A percentile compares a stretch with the other conserved stretches of the same genome.
Evolutionary conservation across 2,888 invertebrate genomes (phyloP).

Genomic region (Apodemia mormo): DNA sequence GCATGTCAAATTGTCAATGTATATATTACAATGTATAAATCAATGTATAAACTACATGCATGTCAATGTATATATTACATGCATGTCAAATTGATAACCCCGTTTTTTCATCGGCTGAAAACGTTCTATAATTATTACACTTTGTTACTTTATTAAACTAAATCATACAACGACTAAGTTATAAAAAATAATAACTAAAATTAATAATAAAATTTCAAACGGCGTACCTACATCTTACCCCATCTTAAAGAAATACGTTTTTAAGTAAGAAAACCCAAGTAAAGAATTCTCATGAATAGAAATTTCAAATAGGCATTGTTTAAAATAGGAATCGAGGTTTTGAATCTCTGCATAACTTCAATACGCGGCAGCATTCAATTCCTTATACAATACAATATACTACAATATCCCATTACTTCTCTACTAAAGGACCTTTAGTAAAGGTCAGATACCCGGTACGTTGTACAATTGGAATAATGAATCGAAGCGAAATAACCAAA

Average conservation of each 20-base stretch:
- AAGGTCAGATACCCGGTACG: slow-evolving; percentile 29
- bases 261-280: not conserved
- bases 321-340: slow-evolving; percentile 29
- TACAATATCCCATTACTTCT: slow-evolving; percentile 31
- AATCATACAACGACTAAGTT: no score
- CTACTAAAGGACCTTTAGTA: slow-evolving; percentile 28
- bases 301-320: slow-evolving; percentile 32
- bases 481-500: slow-evolving; percentile 17
- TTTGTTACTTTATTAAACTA: no score
- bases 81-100: no score
- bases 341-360: slow-evolving; percentile 28
- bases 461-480: slow-evolving; percentile 21
- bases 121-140: no score
- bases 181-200: no score
- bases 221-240: not conserved
- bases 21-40: no score
- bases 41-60: no score
- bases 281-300: slow-evolving; percentile 24
- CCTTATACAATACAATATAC: slow-evolving; percentile 25
- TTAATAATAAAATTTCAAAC: not conserved
- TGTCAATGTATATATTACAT: no score
- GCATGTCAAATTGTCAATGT: no score
- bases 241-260: not conserved
- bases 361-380: slow-evolving; percentile 30
- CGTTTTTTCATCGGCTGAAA: no score